Conservation (phyloP, 2,797 vertebrate species). For the Manis crassicaudata region DNA sequence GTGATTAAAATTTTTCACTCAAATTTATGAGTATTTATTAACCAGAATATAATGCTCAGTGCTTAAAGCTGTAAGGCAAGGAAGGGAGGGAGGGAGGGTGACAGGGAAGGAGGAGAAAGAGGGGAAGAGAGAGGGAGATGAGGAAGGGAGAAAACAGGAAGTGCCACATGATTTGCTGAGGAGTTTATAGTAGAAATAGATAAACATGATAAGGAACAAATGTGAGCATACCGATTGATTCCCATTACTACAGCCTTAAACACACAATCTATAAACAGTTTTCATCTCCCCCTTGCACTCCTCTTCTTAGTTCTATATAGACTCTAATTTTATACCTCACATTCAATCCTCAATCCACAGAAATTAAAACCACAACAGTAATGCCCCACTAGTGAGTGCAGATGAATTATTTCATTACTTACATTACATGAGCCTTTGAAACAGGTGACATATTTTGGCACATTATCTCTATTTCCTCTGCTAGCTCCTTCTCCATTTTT, state of each 20-base stretch:
- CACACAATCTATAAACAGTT: not conserved
- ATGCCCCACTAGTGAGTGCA: not conserved
- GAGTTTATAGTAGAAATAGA: not conserved
- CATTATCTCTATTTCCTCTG: not conserved
- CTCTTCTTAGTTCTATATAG: not conserved
- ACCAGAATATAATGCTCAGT: not conserved
- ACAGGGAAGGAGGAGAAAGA: accelerated
- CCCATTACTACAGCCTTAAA: not conserved
- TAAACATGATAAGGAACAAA: not conserved
- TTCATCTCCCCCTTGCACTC: not conserved
- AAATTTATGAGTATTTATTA: not conserved
- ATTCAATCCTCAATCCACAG: not conserved
- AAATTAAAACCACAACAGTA: not conserved
- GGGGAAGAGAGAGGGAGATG: not conserved
- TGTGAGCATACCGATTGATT: not conserved
- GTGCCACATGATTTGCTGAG: not conserved
- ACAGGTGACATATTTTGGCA: not conserved
- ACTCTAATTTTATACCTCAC: not conserved
- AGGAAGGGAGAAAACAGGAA: not conserved
- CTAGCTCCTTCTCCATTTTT: not conserved
- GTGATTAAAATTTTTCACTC: not conserved
- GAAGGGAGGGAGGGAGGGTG: too few relatives aligned
- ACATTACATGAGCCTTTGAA: not conserved
- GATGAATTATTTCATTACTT: not conserved
- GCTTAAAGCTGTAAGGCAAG: not conserved